These are phyloP conservation scores for Morone saxatilis DNA, from an alignment of 2,113 vertebrate species.

Conservation along the genomic window DNA sequence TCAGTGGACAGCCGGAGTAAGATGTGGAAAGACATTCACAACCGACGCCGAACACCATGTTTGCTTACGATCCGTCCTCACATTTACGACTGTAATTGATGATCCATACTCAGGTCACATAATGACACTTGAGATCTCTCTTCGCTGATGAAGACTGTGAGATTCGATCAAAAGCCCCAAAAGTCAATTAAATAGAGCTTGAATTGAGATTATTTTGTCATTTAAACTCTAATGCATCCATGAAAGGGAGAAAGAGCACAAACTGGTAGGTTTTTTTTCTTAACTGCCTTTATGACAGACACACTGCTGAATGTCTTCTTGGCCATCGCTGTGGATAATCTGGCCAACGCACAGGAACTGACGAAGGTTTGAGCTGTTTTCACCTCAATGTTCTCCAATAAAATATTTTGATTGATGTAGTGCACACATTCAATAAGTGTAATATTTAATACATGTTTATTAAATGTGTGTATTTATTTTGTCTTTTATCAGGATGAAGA, in stretches of 20 bases:
- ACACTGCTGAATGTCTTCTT: slow-evolving; percentile 87
- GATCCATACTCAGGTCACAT: neutral
- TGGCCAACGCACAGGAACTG: slow-evolving; percentile 87
- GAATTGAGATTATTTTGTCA: neutral
- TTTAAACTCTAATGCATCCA: neutral
- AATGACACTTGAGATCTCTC: neutral
- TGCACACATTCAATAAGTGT: neutral
- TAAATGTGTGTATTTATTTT: neutral
- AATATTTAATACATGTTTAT: neutral
- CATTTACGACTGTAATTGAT: neutral
- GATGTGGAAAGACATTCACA: neutral
- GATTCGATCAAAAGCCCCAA: neutral
- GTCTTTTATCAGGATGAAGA: slow-evolving; percentile 91
- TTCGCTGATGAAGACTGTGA: neutral
- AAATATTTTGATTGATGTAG: too few relatives aligned
- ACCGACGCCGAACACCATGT: neutral
- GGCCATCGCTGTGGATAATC: slow-evolving; percentile 88
- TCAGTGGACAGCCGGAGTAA: neutral
- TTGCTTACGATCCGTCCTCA: neutral
- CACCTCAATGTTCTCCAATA: too few relatives aligned
- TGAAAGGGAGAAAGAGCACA: neutral
- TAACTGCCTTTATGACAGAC: slow-evolving; percentile 79
- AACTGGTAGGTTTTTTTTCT: slow-evolving; percentile 42
- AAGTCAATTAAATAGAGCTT: neutral
- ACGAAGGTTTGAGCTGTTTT: slow-evolving; percentile 78